phyloP scores from a whole-genome alignment of 1,140 invertebrate species.

The Drosophila saltans region DNA sequence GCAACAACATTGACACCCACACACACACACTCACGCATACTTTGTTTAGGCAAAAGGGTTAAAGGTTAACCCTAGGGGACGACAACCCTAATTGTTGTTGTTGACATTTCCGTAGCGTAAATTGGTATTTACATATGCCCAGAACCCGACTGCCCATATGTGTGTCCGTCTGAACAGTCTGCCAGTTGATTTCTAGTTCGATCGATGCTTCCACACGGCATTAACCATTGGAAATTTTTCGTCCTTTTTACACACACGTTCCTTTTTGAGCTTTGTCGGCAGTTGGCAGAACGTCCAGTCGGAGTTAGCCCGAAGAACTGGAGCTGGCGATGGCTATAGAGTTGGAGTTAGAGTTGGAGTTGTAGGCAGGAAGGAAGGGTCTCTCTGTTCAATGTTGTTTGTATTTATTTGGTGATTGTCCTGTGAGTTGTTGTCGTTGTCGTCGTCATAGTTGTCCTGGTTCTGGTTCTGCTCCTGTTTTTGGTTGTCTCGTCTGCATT shows the following conservation, averaged over 20 bases:
- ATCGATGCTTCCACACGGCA: slow-evolving; percentile 61
- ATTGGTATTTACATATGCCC: slow-evolving; percentile 79
- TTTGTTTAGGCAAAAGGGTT: slow-evolving; percentile 44
- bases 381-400: slow-evolving; percentile 46
- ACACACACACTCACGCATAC: slow-evolving; percentile 15
- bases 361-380: background rate
- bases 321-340: background rate
- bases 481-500: slow-evolving; percentile 47
- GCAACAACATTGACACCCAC: background rate
- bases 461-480: slow-evolving; percentile 18
- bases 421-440: slow-evolving; percentile 51
- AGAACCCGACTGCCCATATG: slow-evolving; percentile 40
- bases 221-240: slow-evolving; percentile 66
- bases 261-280: slow-evolving; percentile 70
- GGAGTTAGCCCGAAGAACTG: background rate
- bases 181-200: slow-evolving; percentile 16
- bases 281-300: slow-evolving; percentile 8
- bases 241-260: slow-evolving; percentile 42
- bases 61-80: slow-evolving; percentile 40
- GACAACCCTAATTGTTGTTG: slow-evolving; percentile 52
- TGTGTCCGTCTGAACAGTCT: slow-evolving; percentile 25
- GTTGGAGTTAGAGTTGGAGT: background rate
- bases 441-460: slow-evolving; percentile 40
- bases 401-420: slow-evolving; percentile 76
- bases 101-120: slow-evolving; percentile 76